Evolutionary conservation across 1,140 invertebrate species (phyloP), one percentile per base, ranked within the genome.

Genomic region (Megathymus violae): DNA sequence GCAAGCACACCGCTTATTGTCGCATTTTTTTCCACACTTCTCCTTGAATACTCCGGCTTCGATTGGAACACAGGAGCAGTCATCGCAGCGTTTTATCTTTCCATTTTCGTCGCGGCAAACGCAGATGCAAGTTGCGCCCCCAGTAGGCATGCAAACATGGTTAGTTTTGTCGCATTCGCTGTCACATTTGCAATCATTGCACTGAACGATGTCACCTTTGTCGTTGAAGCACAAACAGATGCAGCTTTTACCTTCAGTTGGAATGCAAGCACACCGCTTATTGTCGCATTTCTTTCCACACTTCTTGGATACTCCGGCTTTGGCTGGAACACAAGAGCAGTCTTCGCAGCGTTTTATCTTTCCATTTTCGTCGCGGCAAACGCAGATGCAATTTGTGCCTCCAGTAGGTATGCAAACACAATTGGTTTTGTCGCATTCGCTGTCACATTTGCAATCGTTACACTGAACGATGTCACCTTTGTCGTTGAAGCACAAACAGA

Each of bases 121-220:
- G 5, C 69, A 78, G 40, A 74, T 56, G 36, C 69, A 74, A 27
- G 40, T n/a, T 4, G 56, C 58, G 9, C 72, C 72, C 1, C 61
- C 59, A 43, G 67, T 71, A 3, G 51, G 9, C 14, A 78, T 62
- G 54, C 72, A 78, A 15, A 71, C 36, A 22, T 75, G 78, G 1
- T 50, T 31, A 19, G 27, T n/a, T 0, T 72, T 64, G 7, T 41
- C 50, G 25, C 71, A 76, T 38, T 54, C 34, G 15, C 50, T 25
- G 0, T 25, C 14, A 25, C 75, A 80, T 9, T 66, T 63, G 54
- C 77, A 81, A 11, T 74, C 72, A 17, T 76, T 52, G 16, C 78
- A 75, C 4, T 17, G 56, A 0, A 69, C 40, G 15, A 78, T 68
- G 1, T 74, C 66, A 0, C 67, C 71, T n/a, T 74, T 66, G 0